Base-by-base conservation (phyloP, 53 echinoderm and acorn worm species). In the Zoroaster sp. region DNA sequence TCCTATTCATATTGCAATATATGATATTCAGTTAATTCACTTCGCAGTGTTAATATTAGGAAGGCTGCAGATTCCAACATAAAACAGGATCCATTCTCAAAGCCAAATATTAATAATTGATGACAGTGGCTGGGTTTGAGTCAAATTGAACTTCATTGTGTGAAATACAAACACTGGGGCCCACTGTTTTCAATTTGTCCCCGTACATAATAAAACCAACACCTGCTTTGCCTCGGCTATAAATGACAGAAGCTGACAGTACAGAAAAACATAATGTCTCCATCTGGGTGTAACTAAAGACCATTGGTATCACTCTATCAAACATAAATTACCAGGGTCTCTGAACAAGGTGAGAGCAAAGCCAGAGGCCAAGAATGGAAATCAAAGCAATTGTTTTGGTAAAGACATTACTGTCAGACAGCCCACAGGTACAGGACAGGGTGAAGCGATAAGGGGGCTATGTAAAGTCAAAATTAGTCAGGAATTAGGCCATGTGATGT, bases 401-500 rank as follows among this genome's bases (percentile, higher is more conserved):
- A 40, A 40, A 79, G 54, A 79, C 79, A 79, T 79, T 79, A 79
- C 63, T 79, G 59, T 79, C 79, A 76, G 76, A 17, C 33, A 35
- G 12, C 76, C 47, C 30, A 74, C 74, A 38, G 74, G 36, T 40
- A 74, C 7, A 33, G 71, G 28, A 69, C 43, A 8, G 67, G 42
- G 69, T 25, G 17, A 43, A 17, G 28, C 11, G 63, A 77, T 8
- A 46, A 21, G 85, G 72, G 45, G 44, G 66, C 1, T 4, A 31
- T 12, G 41, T 7, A 85, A 46, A 85, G 49, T 35, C 35, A 8
- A 49, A 66, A 69, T 85, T 46, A 39, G 17, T 44, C 33, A 36
- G 85, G 47, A 85, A 71, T 85, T 70, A 85, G 85, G 85, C 49
- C 85, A 85, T 41, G 70, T 18, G 44, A 69, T 68, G 83, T 83